These are phyloP conservation scores for Sinhomidia bicolor DNA, from an alignment of 2,888 invertebrate genomes.

Conservation along the genomic window DNA sequence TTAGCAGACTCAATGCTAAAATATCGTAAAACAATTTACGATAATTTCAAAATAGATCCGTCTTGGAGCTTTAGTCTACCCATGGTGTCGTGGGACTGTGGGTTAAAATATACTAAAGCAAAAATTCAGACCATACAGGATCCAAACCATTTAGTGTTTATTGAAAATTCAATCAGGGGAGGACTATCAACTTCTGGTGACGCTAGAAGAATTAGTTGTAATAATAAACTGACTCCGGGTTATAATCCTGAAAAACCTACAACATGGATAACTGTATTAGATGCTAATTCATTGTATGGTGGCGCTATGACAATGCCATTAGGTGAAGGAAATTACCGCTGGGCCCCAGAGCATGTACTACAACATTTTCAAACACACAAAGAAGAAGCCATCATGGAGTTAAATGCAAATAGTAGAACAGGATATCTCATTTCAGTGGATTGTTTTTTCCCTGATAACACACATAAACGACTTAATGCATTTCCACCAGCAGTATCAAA, in stretches of 20 bases:
- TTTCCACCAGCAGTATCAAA: slow-evolving; percentile 1
- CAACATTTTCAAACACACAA: not conserved
- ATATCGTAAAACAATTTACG: not conserved
- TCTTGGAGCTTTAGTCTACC: slow-evolving; percentile 2
- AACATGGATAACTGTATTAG: slow-evolving; percentile 2
- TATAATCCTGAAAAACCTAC: slow-evolving; percentile 8
- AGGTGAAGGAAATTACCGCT: not conserved
- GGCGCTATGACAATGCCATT: not conserved
- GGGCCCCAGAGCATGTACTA: not conserved
- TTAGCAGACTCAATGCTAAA: not conserved
- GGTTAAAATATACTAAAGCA: not conserved
- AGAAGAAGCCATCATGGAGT: not conserved
- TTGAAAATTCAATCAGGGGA: not conserved
- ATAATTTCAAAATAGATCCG: slow-evolving; percentile 1
- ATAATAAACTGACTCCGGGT: not conserved
- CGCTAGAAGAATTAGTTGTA: not conserved
- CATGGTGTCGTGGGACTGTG: slow-evolving; percentile 7
- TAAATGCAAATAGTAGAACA: not conserved
- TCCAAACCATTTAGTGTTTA: not conserved
- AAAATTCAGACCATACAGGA: not conserved
- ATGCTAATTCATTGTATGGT: slow-evolving; percentile 7
- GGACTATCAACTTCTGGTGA: not conserved
- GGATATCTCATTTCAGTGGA: slow-evolving; percentile 25
- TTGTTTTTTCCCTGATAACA: not conserved
- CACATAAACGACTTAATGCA: not conserved